Conservation (phyloP, 2,888 invertebrate genomes). For the Candidula unifasciata region DNA sequence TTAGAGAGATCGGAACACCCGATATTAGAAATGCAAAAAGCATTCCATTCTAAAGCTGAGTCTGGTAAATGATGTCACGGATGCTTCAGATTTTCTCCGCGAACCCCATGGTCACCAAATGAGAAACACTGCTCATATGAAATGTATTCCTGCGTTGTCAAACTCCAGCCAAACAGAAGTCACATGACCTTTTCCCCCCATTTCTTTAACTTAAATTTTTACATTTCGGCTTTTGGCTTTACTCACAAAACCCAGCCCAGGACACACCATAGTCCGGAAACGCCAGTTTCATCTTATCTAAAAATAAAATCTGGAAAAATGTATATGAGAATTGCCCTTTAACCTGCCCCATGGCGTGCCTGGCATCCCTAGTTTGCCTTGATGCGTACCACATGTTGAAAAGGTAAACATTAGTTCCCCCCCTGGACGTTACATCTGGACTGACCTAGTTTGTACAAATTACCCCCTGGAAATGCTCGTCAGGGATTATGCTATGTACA, state of each 20-base stretch:
- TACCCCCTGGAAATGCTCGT: background rate
- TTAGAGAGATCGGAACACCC: no score
- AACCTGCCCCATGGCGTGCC: background rate
- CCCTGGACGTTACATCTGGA: background rate
- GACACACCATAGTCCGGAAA: background rate
- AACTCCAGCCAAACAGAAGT: no score
- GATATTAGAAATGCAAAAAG: no score
- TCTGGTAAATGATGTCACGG: no score
- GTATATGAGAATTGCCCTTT: background rate
- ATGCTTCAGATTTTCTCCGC: no score
- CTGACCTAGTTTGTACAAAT: background rate
- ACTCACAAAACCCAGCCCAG: background rate
- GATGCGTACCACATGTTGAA: conserved; percentile 15
- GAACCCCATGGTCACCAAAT: no score
- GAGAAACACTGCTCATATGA: no score
- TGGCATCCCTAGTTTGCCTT: background rate
- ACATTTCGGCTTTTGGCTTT: background rate
- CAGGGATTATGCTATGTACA: background rate
- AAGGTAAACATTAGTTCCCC: background rate
- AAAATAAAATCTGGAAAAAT: conserved; percentile 1
- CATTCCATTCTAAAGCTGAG: no score
- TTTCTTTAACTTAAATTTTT: no score
- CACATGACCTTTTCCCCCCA: no score
- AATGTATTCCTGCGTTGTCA: no score
- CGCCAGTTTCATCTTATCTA: conserved; percentile 13